Base-by-base conservation (phyloP, 2,888 invertebrate genomes). In the Limulus polyphemus region DNA sequence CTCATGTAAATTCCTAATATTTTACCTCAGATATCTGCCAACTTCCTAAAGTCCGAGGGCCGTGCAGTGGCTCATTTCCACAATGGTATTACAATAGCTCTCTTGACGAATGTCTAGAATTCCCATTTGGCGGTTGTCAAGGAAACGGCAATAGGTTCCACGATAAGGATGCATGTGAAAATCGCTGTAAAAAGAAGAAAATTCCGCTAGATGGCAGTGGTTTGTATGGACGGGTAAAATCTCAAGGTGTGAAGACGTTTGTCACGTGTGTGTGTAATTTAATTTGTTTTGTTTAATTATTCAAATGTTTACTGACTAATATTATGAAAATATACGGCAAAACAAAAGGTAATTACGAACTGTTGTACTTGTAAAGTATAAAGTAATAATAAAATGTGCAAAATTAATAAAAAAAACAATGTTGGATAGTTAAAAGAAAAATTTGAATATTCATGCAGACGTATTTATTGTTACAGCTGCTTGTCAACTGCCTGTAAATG, bases 121-220 rank as follows among this genome's bases (percentile, higher is more conserved):
- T 93, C 79, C 76, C 80, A 57, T 93, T 85, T 74, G 85, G 87
- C 9, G 90, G 90, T 59, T 91, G 91, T 73, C 83, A 82, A 2
- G 89, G 90, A 48, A 92, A 91, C 75, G 79, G 80, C 57, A 92
- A 92, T 75, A 86, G 86, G 74, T 91, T 88, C 78, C 79, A 80
- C 55, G 79, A 81, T 11, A 79, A 81, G 47, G 82, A 83, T 47
- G 83, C 86, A 71, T 90, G 90, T 76, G 81, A 84, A 67, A 79
- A 82, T 63, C 82, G 82, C 67, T 91, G 90, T 48, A 61, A 62
- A 55, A 61, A 49, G 13, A 52, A 17, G 56, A 62, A 32, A 32
- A 14, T 51, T n/a, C 51, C 51, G 14, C n/a, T 7, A 51, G 51
- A n/a, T 3, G 14, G 14, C 51, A 51, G n/a, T 3, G n/a, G 51